Evolutionary conservation across 2,113 vertebrate species (phyloP).

Genomic region (Malaclemys terrapin): DNA sequence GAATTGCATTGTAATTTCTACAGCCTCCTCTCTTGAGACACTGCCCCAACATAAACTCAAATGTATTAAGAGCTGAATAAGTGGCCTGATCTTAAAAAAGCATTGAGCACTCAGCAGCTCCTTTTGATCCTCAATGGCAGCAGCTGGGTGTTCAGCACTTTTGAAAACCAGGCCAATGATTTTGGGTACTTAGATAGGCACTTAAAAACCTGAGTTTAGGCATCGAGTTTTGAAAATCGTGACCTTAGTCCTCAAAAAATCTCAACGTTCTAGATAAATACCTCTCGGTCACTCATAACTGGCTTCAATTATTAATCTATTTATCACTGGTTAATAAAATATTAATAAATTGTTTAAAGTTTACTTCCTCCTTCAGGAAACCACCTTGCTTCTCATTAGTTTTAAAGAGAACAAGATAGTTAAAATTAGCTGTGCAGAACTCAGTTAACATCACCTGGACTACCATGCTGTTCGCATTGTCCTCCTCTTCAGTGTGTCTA

Average conservation of each 20-base stretch:
- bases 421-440: too few species aligned
- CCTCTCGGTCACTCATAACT: background rate
- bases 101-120: background rate
- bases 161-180: background rate
- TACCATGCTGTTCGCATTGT: too few species aligned
- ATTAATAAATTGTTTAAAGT: too few species aligned
- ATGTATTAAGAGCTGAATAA: background rate
- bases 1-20: background rate
- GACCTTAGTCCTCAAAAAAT: background rate
- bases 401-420: too few species aligned
- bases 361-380: too few species aligned
- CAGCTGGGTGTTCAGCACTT: background rate
- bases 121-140: background rate
- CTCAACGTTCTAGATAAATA: background rate
- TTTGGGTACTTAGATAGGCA: background rate
- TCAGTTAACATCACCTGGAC: too few species aligned
- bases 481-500: too few species aligned
- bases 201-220: background rate
- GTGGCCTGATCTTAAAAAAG: background rate
- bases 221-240: background rate
- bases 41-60: background rate
- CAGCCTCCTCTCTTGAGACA: background rate
- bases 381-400: too few species aligned
- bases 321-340: too few species aligned
- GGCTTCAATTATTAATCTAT: background rate